Base-by-base conservation (phyloP, 1,140 invertebrate species). In the Cryptotermes secundus region DNA sequence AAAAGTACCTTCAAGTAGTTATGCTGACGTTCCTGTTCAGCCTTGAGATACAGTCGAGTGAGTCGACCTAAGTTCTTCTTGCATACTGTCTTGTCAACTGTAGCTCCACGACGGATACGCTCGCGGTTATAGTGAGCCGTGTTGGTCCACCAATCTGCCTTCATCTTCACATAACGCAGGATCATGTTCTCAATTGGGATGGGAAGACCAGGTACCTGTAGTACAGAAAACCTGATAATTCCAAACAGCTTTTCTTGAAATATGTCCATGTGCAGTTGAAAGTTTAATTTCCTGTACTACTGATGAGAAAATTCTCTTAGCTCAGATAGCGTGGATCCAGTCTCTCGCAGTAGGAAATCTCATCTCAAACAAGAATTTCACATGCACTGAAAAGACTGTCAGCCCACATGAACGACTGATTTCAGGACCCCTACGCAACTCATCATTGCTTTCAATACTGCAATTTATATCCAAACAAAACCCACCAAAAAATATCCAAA, bases 111-210 rank as follows among this genome's bases (percentile, higher is more conserved):
- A 2, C 97, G 92, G 79, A 99, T 98, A 87, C 99, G 92, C 90
- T 99, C 99, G 36, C 99, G 93, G 91, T 99, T 99, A 89, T 99
- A 99, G 91, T 99, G 99, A 3, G 99, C 99, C 1, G 99, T 99
- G 90, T 99, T 99, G 0, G 99, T 99, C 99, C 99, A 99, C 99
- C 99, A 99, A 90, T 99, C 99, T 1, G 99, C 99, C 89, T 99
- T 99, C 95, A 99, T 99, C 90, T 99, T 99, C 0, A 99, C 99
- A 90, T 99, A 99, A 79, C 99, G 93, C 34, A 99, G 92, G 87
- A 99, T 99, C 99, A 99, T 99, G 90, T 99, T 99, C 91, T 99
- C 99, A 87, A 99, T 99, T 0, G 99, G 99, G 80, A 97, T 99
- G 0, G 99, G 99, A 16, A 99, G 90, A 9, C 99, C 99, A 19